phyloP scores from a whole-genome alignment of 2,113 vertebrate genomes.

The Phycodurus eques region DNA sequence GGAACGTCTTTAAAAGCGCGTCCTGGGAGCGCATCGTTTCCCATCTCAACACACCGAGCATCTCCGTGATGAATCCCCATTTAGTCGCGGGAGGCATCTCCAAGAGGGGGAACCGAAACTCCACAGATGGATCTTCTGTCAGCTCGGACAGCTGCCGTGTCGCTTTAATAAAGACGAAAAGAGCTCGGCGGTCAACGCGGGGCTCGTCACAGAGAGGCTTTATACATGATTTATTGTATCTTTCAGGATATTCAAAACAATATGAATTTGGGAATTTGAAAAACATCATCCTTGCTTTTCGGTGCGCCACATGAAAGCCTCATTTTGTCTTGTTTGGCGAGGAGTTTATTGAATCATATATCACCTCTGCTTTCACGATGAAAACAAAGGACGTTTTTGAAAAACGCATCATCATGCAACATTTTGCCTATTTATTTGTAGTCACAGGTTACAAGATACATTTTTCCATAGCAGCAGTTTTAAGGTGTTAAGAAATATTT shows the following conservation, averaged over 20 bases:
- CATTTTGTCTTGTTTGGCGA: conserved; percentile 17
- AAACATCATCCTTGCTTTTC: conserved; percentile 11
- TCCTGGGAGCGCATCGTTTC: conserved; percentile 56
- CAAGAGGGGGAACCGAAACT: conserved; percentile 19
- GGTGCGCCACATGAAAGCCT: background rate
- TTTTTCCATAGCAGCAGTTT: too few relatives aligned
- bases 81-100: conserved; percentile 35
- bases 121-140: conserved; percentile 34
- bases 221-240: conserved; percentile 19
- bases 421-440: background rate
- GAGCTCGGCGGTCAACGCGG: conserved; percentile 20
- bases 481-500: too few relatives aligned
- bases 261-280: conserved; percentile 21
- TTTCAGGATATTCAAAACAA: conserved; percentile 21
- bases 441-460: background rate
- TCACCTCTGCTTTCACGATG: conserved; percentile 19
- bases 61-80: conserved; percentile 69
- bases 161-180: conserved; percentile 47
- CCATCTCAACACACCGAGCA: conserved; percentile 55
- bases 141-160: conserved; percentile 21
- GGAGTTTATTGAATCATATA: conserved; percentile 40
- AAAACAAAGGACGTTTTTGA: conserved; percentile 20
- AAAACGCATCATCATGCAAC: background rate
- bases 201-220: conserved; percentile 21
- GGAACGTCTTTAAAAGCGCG: conserved; percentile 37